phyloP scores from a whole-genome alignment of 2,888 invertebrate genomes.

The Trichogramma dendrolimi region DNA sequence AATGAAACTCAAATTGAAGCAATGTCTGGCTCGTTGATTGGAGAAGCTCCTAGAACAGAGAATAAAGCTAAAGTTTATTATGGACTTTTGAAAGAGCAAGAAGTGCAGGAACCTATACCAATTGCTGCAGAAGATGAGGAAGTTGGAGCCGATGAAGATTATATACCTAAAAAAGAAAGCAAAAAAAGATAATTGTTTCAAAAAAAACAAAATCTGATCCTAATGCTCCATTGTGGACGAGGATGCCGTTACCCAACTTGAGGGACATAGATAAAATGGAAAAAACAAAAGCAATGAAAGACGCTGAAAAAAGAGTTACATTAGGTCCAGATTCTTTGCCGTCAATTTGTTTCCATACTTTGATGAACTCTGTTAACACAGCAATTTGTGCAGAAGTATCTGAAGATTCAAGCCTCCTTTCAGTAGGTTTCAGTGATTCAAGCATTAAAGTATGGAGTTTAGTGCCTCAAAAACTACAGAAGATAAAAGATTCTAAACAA shows the following conservation, averaged over 20 bases:
- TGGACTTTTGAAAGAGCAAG: slow-evolving; percentile 89
- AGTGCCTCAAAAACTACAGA: slow-evolving; percentile 78
- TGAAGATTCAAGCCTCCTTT: slow-evolving; percentile 89
- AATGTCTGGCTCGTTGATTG: slow-evolving; percentile 81
- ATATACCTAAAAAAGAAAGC: slow-evolving; percentile 94
- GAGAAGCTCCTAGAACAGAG: slow-evolving; percentile 82
- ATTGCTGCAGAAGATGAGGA: slow-evolving; percentile 72
- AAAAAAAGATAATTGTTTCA: slow-evolving; percentile 86
- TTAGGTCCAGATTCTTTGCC: slow-evolving; percentile 83
- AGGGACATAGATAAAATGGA: slow-evolving; percentile 90
- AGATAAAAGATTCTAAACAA: slow-evolving; percentile 84
- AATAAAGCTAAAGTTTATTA: slow-evolving; percentile 92
- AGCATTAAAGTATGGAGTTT: slow-evolving; percentile 87
- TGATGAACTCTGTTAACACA: slow-evolving; percentile 81
- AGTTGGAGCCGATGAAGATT: slow-evolving; percentile 59
- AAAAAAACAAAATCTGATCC: slow-evolving; percentile 97
- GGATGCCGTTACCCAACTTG: slow-evolving; percentile 89
- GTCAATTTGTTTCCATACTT: slow-evolving; percentile 94
- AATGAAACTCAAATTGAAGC: slow-evolving; percentile 86
- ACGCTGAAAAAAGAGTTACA: slow-evolving; percentile 82
- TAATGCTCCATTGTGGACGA: slow-evolving; percentile 85
- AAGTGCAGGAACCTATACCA: slow-evolving; percentile 65
- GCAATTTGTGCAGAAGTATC: slow-evolving; percentile 67
- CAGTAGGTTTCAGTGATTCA: slow-evolving; percentile 89
- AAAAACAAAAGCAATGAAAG: slow-evolving; percentile 81